Percentiles rank a stretch among this genome's conserved stretches.
These are phyloP conservation scores for Sarcophaga variegata DNA, from an alignment of 2,888 invertebrate species.

Conservation along the genomic window DNA sequence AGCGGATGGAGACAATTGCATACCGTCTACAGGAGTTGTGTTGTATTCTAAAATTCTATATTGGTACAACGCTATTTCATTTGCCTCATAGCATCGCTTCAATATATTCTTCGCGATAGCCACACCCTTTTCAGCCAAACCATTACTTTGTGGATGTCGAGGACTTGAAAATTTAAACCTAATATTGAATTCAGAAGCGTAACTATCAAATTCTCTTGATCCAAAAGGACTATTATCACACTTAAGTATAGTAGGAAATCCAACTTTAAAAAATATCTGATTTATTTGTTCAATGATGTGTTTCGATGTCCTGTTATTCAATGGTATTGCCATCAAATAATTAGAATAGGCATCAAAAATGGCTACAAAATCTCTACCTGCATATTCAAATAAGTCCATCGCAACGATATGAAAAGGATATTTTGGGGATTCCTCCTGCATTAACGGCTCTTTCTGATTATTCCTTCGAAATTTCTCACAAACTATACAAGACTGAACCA, in stretches of 20 bases:
- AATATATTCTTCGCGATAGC: conserved; percentile 29
- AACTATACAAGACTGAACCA: conserved; percentile 29
- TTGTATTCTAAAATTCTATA: conserved; percentile 42
- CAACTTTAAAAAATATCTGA: conserved; percentile 1
- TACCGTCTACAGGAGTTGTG: conserved; percentile 13
- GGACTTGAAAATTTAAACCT: conserved; percentile 68
- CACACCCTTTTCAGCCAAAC: conserved; percentile 29
- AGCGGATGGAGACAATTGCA: conserved; percentile 22
- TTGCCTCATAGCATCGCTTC: conserved; percentile 31
- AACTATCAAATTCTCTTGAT: conserved; percentile 20
- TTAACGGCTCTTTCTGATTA: conserved; percentile 61
- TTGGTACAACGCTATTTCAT: neutral
- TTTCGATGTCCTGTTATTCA: no score
- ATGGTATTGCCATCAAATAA: neutral
- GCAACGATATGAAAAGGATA: conserved; percentile 44
- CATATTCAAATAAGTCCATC: conserved; percentile 58
- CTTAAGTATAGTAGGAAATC: conserved; percentile 37
- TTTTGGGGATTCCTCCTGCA: conserved; percentile 38
- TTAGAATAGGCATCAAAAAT: conserved; percentile 60
- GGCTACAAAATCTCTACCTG: conserved; percentile 20
- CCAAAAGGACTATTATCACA: conserved; percentile 39
- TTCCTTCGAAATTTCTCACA: conserved; percentile 65
- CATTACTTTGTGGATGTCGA: conserved; percentile 43
- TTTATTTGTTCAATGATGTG: neutral
- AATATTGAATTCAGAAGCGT: conserved; percentile 47